These are phyloP conservation scores for Palaemon carinicauda DNA, from an alignment of 1,140 invertebrate species.

Conservation along the genomic window DNA sequence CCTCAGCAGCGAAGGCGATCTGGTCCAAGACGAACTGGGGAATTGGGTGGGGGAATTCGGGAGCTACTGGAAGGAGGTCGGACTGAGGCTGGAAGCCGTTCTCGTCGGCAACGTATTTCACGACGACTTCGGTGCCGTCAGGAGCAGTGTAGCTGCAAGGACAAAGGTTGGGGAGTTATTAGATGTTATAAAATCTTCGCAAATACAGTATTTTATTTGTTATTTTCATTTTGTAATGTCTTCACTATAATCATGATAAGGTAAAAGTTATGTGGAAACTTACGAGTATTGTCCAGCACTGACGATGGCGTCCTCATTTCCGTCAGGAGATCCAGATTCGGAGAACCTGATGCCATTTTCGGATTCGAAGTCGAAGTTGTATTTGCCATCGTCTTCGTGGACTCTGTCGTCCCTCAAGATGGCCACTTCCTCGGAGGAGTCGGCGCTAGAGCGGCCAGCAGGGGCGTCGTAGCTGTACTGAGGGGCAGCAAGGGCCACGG, in stretches of 20 bases:
- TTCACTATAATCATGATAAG: no score
- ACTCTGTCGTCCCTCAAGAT: neutral
- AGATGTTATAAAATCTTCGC: no score
- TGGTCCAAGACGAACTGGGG: constrained; percentile 27
- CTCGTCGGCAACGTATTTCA: constrained; percentile 57
- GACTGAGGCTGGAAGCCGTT: constrained; percentile 79
- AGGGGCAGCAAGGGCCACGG: neutral
- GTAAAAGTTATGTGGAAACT: neutral
- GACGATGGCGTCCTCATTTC: constrained; percentile 14
- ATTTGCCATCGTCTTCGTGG: constrained; percentile 16
- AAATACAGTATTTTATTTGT: no score
- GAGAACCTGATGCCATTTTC: constrained; percentile 6
- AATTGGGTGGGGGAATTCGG: constrained; percentile 65
- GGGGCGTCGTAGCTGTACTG: constrained; percentile 4
- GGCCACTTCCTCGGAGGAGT: no score
- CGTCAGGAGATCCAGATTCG: constrained; percentile 5
- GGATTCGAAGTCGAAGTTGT: constrained; percentile 17
- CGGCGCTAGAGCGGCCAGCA: neutral
- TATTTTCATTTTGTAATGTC: no score
- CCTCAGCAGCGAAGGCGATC: neutral
- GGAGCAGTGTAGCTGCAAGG: neutral
- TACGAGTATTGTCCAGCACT: neutral
- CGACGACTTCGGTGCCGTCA: constrained; percentile 3
- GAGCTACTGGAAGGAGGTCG: constrained; percentile 75
- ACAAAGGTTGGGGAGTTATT: no score